Conservation (phyloP, 2,888 invertebrate genomes). For the Cantharis rustica region DNA sequence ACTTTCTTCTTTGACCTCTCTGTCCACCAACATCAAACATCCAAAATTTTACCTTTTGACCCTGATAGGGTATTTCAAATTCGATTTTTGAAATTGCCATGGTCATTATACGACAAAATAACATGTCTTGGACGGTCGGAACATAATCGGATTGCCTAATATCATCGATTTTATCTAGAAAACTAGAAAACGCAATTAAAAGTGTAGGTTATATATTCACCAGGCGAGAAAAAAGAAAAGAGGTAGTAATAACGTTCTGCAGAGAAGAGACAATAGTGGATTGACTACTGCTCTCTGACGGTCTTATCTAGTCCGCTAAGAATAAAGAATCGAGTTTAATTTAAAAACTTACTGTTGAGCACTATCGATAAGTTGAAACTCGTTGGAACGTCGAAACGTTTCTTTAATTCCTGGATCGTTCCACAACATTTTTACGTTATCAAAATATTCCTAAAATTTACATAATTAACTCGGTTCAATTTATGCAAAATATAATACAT, state of each 20-base stretch:
- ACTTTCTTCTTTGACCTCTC: conserved; percentile 78
- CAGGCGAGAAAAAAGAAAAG: not conserved
- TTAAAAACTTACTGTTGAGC: conserved; percentile 75
- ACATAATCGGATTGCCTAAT: conserved; percentile 68
- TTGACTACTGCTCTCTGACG: too few relatives aligned
- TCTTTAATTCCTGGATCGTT: conserved; percentile 71
- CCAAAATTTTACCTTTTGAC: conserved; percentile 73
- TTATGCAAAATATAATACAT: conserved; percentile 56
- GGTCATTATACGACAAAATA: conserved; percentile 76
- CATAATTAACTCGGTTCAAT: not conserved
- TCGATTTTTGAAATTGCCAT: conserved; percentile 76
- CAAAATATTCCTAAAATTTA: conserved; percentile 70
- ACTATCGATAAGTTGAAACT: conserved; percentile 80
- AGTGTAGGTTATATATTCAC: not conserved
- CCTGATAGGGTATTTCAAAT: conserved; percentile 73
- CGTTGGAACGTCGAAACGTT: conserved; percentile 72
- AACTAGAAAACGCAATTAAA: conserved; percentile 59
- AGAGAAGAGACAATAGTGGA: too few relatives aligned
- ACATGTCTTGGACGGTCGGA: conserved; percentile 77
- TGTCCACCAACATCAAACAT: conserved; percentile 89
- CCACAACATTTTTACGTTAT: conserved; percentile 71
- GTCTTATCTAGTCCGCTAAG: too few relatives aligned
- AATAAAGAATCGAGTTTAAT: too few relatives aligned
- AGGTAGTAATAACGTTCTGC: too few relatives aligned
- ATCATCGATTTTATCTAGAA: conserved; percentile 71